Evolutionary conservation across 2,888 invertebrate genomes (phyloP).

Genomic region (Lydus trimaculatus): DNA sequence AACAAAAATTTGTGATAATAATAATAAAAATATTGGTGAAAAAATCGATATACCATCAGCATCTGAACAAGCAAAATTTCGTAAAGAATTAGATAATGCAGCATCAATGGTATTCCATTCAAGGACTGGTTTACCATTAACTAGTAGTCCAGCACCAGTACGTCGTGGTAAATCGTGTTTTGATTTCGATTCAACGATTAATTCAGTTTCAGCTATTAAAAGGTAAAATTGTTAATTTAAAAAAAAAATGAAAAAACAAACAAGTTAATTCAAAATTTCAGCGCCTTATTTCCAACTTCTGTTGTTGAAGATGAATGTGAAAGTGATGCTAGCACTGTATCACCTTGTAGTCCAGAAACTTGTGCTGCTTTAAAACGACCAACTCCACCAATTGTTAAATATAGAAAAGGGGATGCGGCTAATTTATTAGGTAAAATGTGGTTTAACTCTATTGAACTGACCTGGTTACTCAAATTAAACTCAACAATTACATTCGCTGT

Average conservation of each 20-base stretch:
- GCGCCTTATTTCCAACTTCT: conserved; percentile 72
- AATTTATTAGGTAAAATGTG: conserved; percentile 60
- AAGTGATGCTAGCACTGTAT: conserved; percentile 61
- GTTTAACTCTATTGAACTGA: neutral
- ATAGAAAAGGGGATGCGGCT: conserved; percentile 55
- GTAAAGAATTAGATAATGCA: conserved; percentile 78
- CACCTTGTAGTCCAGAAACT: conserved; percentile 60
- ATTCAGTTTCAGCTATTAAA: conserved; percentile 80
- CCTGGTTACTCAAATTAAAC: no score
- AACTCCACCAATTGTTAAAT: conserved; percentile 49
- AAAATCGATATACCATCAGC: conserved; percentile 69
- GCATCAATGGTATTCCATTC: conserved; percentile 86
- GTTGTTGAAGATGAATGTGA: conserved; percentile 61
- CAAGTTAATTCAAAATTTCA: conserved; percentile 55
- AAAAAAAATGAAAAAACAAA: no score
- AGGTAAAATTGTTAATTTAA: no score
- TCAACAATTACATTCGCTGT: no score
- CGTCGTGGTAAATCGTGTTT: conserved; percentile 79
- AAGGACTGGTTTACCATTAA: conserved; percentile 81
- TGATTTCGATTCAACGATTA: conserved; percentile 83
- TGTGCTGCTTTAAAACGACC: conserved; percentile 48
- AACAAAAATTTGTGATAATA: neutral
- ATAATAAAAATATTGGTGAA: neutral
- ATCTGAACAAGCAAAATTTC: conserved; percentile 75
- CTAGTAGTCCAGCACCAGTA: conserved; percentile 86